These are phyloP conservation scores for Epizoanthus rinbou DNA, from an alignment of 92 coral and sea anemone genomes.

Conservation along the genomic window DNA sequence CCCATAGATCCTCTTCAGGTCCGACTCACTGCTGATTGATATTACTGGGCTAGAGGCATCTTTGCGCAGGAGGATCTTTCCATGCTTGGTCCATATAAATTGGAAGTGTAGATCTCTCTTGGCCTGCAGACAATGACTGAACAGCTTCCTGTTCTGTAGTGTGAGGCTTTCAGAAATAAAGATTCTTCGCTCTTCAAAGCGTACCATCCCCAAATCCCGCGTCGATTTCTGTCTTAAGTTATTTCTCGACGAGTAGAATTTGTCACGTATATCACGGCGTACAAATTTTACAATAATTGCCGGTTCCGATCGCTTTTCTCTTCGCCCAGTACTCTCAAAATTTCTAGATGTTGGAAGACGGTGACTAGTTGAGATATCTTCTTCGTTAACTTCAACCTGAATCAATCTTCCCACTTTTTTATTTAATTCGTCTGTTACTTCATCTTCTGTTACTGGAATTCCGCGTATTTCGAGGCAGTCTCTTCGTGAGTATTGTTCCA, in stretches of 20 bases:
- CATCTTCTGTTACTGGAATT: slow-evolving; percentile 32
- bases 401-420: slow-evolving; percentile 34
- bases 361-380: slow-evolving; percentile 38
- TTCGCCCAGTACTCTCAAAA: background rate
- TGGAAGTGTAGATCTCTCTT: slow-evolving; percentile 32
- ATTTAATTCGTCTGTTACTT: slow-evolving; percentile 14
- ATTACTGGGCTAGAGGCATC: slow-evolving; percentile 48
- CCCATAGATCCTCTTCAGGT: slow-evolving; percentile 30
- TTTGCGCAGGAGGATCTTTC: slow-evolving; percentile 44
- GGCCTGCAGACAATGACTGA: slow-evolving; percentile 36
- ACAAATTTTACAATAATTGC: slow-evolving; percentile 50
- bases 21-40: slow-evolving; percentile 8
- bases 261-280: slow-evolving; percentile 20
- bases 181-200: slow-evolving; percentile 27
- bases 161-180: slow-evolving; percentile 45
- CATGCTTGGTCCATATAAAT: slow-evolving; percentile 45
- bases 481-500: slow-evolving; percentile 43
- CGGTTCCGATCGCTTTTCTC: slow-evolving; percentile 9
- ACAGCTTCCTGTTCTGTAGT: slow-evolving; percentile 42
- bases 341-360: slow-evolving; percentile 32
- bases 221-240: slow-evolving; percentile 33
- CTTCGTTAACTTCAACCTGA: slow-evolving; percentile 25
- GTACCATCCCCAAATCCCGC: slow-evolving; percentile 23
- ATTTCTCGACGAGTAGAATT: slow-evolving; percentile 40
- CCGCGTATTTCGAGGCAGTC: slow-evolving; percentile 43